Percentiles rank a stretch among this genome's conserved stretches.
phyloP scores from a whole-genome alignment of 2,888 invertebrate genomes.

The Caenorhabditis imperialis region DNA sequence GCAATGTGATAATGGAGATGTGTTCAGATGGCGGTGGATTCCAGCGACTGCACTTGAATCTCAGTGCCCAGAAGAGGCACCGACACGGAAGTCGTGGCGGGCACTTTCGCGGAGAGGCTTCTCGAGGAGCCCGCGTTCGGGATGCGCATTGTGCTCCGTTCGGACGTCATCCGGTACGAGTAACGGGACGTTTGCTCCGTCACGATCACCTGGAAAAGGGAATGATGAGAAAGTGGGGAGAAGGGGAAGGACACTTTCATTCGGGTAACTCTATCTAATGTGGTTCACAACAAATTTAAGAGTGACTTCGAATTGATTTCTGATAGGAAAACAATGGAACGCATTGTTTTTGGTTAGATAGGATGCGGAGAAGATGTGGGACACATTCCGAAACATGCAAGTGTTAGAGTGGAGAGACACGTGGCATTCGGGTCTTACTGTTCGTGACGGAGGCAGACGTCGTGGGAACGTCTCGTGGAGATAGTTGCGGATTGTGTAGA shows the following conservation, averaged over 20 bases:
- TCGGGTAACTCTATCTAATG: no score
- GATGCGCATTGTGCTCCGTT: conserved; percentile 38
- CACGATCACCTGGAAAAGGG: conserved; percentile 41
- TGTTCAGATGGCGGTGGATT: conserved; percentile 35
- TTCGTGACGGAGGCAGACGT: conserved; percentile 12
- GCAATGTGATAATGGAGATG: conserved; percentile 3
- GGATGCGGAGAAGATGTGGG: no score
- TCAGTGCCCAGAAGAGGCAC: conserved; percentile 42
- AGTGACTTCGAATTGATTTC: no score
- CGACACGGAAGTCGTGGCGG: conserved; percentile 16
- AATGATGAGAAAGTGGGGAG: not conserved
- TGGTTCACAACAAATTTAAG: no score
- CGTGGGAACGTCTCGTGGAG: conserved; percentile 17
- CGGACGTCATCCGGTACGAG: conserved; percentile 52
- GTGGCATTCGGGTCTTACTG: conserved; percentile 32
- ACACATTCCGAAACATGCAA: not conserved
- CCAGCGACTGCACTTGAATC: conserved; percentile 19
- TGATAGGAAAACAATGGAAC: conserved; percentile 2
- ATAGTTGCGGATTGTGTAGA: conserved; percentile 19
- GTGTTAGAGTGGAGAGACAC: not conserved
- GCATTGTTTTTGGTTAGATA: no score
- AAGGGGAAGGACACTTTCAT: not conserved
- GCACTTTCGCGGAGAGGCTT: conserved; percentile 9
- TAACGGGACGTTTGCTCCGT: conserved; percentile 58
- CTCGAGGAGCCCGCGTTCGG: conserved; percentile 21